Conservation (phyloP, 1,140 invertebrate species). For the Belonocnema kinseyi region DNA sequence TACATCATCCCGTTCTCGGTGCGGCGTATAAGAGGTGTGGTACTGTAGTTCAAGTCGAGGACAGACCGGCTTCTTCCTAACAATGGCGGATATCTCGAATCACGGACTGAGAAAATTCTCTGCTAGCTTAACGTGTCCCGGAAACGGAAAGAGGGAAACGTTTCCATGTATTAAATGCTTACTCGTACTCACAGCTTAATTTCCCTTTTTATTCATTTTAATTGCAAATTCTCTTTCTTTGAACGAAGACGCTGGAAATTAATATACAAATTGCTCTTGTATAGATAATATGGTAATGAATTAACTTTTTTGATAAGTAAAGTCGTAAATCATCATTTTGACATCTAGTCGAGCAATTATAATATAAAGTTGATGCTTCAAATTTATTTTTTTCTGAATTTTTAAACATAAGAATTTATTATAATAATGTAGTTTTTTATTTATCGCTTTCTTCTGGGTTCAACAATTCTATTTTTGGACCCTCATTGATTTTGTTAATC, state of each 20-base stretch:
- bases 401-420: no score
- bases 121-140: constrained; percentile 23
- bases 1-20: constrained; percentile 71
- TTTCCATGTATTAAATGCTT: constrained; percentile 35
- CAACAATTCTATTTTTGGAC: no score
- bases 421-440: no score
- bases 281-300: background rate
- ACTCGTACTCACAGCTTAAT: constrained; percentile 22
- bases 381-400: no score
- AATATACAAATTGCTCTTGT: background rate
- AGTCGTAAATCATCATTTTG: no score
- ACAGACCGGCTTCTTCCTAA: constrained; percentile 66
- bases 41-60: constrained; percentile 53
- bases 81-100: constrained; percentile 67
- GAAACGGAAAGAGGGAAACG: constrained; percentile 27
- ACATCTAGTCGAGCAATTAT: no score
- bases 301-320: no score
- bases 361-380: no score
- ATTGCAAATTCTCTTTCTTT: constrained; percentile 35
- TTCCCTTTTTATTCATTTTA: constrained; percentile 27
- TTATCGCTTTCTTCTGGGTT: no score
- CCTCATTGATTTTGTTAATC: no score
- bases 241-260: background rate
- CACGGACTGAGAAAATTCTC: constrained; percentile 32
- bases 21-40: constrained; percentile 57